Conservation (phyloP, 2,797 vertebrate genomes). For the Acrossocheilus wenchowensis region DNA sequence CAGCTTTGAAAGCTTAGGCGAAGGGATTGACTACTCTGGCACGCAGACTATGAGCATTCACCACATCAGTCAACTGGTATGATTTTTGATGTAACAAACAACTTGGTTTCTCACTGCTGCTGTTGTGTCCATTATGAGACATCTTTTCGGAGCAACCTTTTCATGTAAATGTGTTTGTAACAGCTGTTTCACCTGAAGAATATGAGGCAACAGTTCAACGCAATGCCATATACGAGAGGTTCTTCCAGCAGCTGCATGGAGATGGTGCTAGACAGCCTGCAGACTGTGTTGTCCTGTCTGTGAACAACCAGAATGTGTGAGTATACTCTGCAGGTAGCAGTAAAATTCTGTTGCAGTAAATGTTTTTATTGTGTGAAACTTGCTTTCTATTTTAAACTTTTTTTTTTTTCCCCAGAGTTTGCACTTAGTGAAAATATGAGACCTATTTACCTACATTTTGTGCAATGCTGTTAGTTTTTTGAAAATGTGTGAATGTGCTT, state of each 20-base stretch:
- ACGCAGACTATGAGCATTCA: slow-evolving; percentile 71
- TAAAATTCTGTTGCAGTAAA: not conserved
- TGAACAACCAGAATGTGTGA: slow-evolving; percentile 80
- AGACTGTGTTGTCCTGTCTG: slow-evolving; percentile 80
- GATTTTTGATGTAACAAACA: not conserved
- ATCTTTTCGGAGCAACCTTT: not conserved
- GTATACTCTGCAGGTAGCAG: slow-evolving; percentile 52
- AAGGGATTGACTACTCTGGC: slow-evolving; percentile 69
- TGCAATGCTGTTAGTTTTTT: not conserved
- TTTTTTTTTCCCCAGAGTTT: not conserved
- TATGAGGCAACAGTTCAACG: slow-evolving; percentile 70
- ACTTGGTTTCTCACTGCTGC: not conserved
- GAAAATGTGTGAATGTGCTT: not conserved
- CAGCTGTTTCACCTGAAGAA: slow-evolving; percentile 46
- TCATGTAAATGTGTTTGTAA: not conserved
- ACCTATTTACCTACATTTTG: not conserved
- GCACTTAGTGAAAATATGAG: not conserved
- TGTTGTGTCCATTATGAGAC: not conserved
- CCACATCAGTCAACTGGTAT: slow-evolving; percentile 43
- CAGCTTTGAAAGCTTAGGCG: slow-evolving; percentile 76
- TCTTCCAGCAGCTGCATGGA: slow-evolving; percentile 79
- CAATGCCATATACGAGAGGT: slow-evolving; percentile 77
- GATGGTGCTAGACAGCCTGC: slow-evolving; percentile 70
- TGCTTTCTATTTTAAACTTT: not conserved
- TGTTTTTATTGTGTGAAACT: not conserved